These are phyloP conservation scores for Pomacea canaliculata DNA, from an alignment of 2,888 invertebrate genomes.

Conservation along the genomic window DNA sequence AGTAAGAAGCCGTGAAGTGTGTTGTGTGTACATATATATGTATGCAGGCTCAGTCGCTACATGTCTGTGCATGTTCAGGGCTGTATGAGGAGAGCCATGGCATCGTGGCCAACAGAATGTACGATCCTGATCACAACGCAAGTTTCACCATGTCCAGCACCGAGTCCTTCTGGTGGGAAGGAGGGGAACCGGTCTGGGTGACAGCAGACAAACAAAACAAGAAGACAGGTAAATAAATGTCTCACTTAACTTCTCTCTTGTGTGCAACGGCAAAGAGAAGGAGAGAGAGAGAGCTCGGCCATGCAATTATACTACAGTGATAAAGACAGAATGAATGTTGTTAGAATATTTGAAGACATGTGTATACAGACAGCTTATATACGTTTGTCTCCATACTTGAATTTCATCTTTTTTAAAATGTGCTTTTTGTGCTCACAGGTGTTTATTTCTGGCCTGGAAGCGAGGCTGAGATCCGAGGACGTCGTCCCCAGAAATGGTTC, in stretches of 20 bases:
- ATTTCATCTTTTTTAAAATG: no score
- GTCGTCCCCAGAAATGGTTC: constrained; percentile 66
- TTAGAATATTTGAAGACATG: no score
- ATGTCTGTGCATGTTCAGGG: constrained; percentile 70
- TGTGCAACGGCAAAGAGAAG: no score
- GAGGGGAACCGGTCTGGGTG: constrained; percentile 61
- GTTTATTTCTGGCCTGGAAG: constrained; percentile 78
- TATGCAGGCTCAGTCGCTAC: no score
- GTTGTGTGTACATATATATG: no score
- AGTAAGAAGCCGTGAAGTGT: no score
- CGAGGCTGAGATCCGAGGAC: constrained; percentile 71
- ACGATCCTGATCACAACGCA: constrained; percentile 20
- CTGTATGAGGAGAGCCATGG: constrained; percentile 79
- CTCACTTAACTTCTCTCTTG: not conserved
- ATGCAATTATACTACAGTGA: no score
- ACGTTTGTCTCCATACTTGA: no score
- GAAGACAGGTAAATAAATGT: constrained; percentile 18
- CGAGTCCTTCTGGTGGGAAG: constrained; percentile 57
- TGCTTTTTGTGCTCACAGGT: constrained; percentile 27
- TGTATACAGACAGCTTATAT: no score
- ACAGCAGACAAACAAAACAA: constrained; percentile 72
- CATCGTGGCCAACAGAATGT: constrained; percentile 51
- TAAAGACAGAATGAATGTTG: no score
- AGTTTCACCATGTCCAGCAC: constrained; percentile 32
- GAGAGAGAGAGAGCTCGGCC: no score